Base-by-base conservation (phyloP, 2,888 invertebrate species). In the Aporophyla lueneburgensis region DNA sequence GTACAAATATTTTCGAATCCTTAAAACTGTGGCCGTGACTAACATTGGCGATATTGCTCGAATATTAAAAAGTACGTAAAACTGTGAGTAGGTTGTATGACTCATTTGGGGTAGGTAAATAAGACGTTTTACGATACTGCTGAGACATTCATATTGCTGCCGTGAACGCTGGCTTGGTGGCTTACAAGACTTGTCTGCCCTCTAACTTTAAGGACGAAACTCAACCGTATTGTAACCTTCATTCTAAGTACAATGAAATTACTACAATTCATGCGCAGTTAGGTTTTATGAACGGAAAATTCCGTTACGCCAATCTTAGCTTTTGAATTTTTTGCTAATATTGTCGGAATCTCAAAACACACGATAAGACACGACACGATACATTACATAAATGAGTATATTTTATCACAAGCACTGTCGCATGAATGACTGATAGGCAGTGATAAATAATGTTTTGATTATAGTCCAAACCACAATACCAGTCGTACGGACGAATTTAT, bases 31-130 rank as follows among this genome's bases (percentile, higher is more conserved):
- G 63, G 62, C 76, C 21, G 66, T 84, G 81, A 86, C 74, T 73
- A 75, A 84, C 43, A 77, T 49, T 65, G 53, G 27, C 65, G 74
- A 70, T 80, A 75, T 71, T 65, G 78, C 63, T 71, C 63, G 54
- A 78, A 78, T 80, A 80, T 71, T 78, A 85, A 83, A 76, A 79
- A 61, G 65, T 58, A 71, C 71, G 67, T 79, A 79, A 76, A 80
- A 63, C 68, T 70, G 68, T 74, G 75, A 56, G 73, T 70, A 74
- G 79, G 70, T 43, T 56, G 74, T 76, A 84, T 91, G 90, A 90
- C 91, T 88, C 91, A 90, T 85, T 82, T 83, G 67, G 79, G 78
- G 78, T 85, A 88, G 87, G 89, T 90, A 92, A 92, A 92, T 87
- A 89, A 89, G 88, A 86, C 83, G 84, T 89, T 91, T 91, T 91